Evolutionary conservation across 1,140 invertebrate species (phyloP).

Genomic region (Lycorma delicatula): DNA sequence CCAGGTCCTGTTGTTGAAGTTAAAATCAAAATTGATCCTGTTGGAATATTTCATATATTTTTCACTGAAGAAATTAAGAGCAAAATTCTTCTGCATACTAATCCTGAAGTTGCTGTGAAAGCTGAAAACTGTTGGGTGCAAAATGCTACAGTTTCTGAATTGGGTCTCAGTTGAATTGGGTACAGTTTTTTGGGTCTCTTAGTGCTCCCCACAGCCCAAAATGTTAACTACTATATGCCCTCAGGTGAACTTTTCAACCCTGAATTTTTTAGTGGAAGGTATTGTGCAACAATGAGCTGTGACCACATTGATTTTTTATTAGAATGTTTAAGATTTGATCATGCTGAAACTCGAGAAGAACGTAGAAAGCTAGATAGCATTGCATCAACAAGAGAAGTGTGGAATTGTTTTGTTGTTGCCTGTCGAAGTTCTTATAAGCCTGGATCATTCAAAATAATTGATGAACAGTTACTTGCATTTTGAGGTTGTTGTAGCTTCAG

Average conservation of each 20-base stretch:
- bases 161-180: too few species aligned
- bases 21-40: too few species aligned
- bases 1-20: too few species aligned
- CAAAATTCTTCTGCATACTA: too few species aligned
- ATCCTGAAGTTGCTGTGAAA: too few species aligned
- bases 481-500: slow-evolving; percentile 34
- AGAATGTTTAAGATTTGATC: slow-evolving; percentile 32
- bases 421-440: slow-evolving; percentile 9
- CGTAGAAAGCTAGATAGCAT: slow-evolving; percentile 30
- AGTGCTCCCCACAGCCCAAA: slow-evolving; percentile 20
- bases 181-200: slow-evolving; percentile 21
- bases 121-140: too few species aligned
- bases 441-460: slow-evolving; percentile 27
- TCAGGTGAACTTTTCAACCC: slow-evolving; percentile 25
- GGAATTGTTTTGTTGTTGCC: slow-evolving; percentile 23
- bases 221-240: slow-evolving; percentile 27
- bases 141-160: too few species aligned
- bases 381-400: slow-evolving; percentile 34
- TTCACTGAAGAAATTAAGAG: too few species aligned
- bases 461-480: slow-evolving; percentile 36
- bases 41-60: too few species aligned
- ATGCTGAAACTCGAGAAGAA: slow-evolving; percentile 26
- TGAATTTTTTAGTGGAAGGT: slow-evolving; percentile 20
- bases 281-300: slow-evolving; percentile 27
- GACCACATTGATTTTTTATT: slow-evolving; percentile 33